Percentiles rank a stretch among this genome's conserved stretches.
Evolutionary conservation across 2,888 invertebrate species (phyloP).

Genomic region (Chaetogeoica ovagalla): DNA sequence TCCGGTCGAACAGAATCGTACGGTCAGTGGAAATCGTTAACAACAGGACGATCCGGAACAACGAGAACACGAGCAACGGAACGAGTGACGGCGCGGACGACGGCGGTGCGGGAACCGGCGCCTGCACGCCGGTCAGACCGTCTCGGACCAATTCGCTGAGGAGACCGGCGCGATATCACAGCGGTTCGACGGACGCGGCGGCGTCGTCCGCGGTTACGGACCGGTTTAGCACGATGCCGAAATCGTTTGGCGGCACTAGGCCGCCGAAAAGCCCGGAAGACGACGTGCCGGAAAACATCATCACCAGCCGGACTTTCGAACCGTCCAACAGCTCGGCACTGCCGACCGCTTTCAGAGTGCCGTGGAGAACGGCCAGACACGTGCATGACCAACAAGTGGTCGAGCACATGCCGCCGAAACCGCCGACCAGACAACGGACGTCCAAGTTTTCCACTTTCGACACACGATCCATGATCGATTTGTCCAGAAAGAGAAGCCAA

Average conservation of each 20-base stretch:
- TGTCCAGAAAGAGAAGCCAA: slow-evolving; percentile 46
- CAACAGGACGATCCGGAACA: not conserved
- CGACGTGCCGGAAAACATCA: slow-evolving; percentile 30
- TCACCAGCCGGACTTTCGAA: slow-evolving; percentile 43
- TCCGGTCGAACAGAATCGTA: slow-evolving; percentile 61
- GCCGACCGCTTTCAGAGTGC: slow-evolving; percentile 22
- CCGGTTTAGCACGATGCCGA: slow-evolving; percentile 50
- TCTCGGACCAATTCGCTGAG: slow-evolving; percentile 60
- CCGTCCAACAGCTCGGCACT: slow-evolving; percentile 1
- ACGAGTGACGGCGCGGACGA: not conserved
- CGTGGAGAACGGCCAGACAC: slow-evolving; percentile 28
- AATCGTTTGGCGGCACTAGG: slow-evolving; percentile 34
- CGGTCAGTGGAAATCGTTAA: slow-evolving; percentile 64
- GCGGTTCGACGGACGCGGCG: slow-evolving; percentile 61
- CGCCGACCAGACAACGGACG: slow-evolving; percentile 36
- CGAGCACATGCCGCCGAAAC: slow-evolving; percentile 37
- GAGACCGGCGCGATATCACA: slow-evolving; percentile 61
- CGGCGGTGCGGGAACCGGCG: not conserved
- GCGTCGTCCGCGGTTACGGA: not conserved
- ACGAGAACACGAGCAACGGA: not conserved
- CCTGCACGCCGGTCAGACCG: slow-evolving; percentile 43
- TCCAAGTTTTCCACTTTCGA: slow-evolving; percentile 43
- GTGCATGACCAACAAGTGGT: not conserved
- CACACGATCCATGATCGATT: slow-evolving; percentile 47
- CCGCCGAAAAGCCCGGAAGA: not conserved